phyloP scores from a whole-genome alignment of 30 jellyfish, hydroid and myxozoan species.

The Aurelia sp. region DNA sequence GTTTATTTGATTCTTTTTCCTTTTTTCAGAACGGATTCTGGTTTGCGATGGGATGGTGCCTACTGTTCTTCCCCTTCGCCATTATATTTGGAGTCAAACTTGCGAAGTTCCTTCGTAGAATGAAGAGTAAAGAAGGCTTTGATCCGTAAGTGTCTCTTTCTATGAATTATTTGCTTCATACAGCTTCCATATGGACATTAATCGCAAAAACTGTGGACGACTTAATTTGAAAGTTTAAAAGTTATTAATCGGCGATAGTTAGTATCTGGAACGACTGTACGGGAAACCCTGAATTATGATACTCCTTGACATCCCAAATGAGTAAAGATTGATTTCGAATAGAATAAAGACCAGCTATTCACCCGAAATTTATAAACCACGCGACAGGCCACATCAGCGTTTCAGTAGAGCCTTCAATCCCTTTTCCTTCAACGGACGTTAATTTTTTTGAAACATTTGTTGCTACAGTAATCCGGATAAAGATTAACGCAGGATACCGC shows the following conservation, averaged over 20 bases:
- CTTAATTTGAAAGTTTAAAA: background rate
- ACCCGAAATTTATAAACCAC: too few relatives aligned
- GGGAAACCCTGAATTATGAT: too few relatives aligned
- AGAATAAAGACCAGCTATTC: too few relatives aligned
- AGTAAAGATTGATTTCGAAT: too few relatives aligned
- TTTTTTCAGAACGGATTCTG: constrained; percentile 93
- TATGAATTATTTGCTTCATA: background rate
- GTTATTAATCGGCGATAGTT: background rate
- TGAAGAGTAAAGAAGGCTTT: constrained; percentile 75
- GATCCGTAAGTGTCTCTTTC: constrained; percentile 55
- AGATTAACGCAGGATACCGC: too few relatives aligned
- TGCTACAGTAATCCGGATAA: too few relatives aligned
- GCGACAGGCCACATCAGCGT: too few relatives aligned
- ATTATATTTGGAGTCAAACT: constrained; percentile 83
- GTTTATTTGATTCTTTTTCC: background rate
- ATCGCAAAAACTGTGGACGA: background rate
- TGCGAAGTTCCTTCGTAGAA: constrained; percentile 86
- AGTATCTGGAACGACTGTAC: too few relatives aligned
- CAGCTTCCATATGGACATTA: background rate
- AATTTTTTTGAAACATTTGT: too few relatives aligned
- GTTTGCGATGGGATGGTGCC: constrained; percentile 98
- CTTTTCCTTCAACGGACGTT: too few relatives aligned
- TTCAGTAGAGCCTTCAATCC: too few relatives aligned
- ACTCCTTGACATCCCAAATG: too few relatives aligned
- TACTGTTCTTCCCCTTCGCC: constrained; percentile 85